Conservation (phyloP, 2,888 invertebrate species). For the Spisula solida region DNA sequence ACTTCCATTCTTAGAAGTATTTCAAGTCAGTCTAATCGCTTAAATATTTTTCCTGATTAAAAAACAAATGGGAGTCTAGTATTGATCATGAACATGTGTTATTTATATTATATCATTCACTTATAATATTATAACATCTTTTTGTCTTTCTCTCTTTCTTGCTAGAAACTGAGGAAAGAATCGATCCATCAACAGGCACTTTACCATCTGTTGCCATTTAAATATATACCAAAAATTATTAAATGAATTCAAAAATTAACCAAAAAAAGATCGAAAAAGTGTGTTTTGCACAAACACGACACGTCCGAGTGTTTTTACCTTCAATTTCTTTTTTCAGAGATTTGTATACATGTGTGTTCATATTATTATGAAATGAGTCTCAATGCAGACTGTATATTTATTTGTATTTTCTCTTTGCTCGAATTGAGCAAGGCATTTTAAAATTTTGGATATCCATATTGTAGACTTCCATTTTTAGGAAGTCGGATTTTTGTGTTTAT, state of each 20-base stretch:
- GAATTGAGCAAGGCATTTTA: slow-evolving; percentile 64
- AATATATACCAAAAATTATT: slow-evolving; percentile 31
- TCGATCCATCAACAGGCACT: slow-evolving; percentile 53
- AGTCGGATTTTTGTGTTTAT: slow-evolving; percentile 51
- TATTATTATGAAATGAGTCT: slow-evolving; percentile 33
- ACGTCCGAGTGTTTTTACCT: neutral
- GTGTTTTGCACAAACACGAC: neutral
- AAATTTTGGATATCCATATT: slow-evolving; percentile 54
- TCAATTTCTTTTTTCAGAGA: slow-evolving; percentile 19
- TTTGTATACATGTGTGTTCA: neutral
- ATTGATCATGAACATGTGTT: slow-evolving; percentile 4
- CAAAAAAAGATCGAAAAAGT: neutral
- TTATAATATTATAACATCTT: slow-evolving; percentile 40
- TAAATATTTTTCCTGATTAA: no score
- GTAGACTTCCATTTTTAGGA: slow-evolving; percentile 15
- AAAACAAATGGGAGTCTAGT: neutral
- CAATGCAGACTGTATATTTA: neutral
- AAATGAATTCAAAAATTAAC: slow-evolving; percentile 9
- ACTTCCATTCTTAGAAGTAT: no score
- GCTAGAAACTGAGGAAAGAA: slow-evolving; percentile 69
- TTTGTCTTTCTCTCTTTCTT: slow-evolving; percentile 68
- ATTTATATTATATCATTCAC: neutral
- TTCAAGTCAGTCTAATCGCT: no score
- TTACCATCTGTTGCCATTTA: slow-evolving; percentile 49
- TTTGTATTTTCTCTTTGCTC: slow-evolving; percentile 52